Evolutionary conservation across 2,888 invertebrate species (phyloP).

Genomic region (Heteromyza rotundicornis): DNA sequence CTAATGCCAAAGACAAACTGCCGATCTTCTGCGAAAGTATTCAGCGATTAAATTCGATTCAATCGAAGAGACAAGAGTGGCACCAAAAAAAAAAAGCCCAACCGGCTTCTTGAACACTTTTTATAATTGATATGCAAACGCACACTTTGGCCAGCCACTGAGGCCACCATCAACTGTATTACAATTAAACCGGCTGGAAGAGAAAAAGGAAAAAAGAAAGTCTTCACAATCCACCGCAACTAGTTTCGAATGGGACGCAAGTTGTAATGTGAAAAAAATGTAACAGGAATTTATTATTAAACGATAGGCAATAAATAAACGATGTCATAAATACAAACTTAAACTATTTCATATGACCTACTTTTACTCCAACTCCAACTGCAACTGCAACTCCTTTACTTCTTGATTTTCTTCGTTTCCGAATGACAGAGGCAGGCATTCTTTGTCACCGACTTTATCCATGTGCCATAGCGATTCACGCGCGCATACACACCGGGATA

Average conservation of each 20-base stretch:
- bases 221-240: too few relatives aligned
- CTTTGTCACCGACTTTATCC: constrained; percentile 72
- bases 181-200: constrained; percentile 9
- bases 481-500: constrained; percentile 83
- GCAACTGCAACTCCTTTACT: constrained; percentile 17
- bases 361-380: neutral
- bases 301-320: constrained; percentile 1
- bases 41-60: neutral
- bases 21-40: neutral
- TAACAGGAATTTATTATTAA: neutral
- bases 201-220: too few relatives aligned
- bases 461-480: constrained; percentile 76
- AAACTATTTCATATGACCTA: neutral
- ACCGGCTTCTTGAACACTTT: neutral
- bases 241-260: neutral
- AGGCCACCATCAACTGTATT: constrained; percentile 13
- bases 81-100: too few relatives aligned
- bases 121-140: constrained; percentile 13
- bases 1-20: neutral
- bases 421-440: constrained; percentile 73
- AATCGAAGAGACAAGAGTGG: neutral
- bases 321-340: too few relatives aligned
- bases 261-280: neutral
- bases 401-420: constrained; percentile 58
- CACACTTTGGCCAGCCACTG: neutral